Conservation (phyloP, 1,140 invertebrate species). For the Trachelipus rathkii region DNA sequence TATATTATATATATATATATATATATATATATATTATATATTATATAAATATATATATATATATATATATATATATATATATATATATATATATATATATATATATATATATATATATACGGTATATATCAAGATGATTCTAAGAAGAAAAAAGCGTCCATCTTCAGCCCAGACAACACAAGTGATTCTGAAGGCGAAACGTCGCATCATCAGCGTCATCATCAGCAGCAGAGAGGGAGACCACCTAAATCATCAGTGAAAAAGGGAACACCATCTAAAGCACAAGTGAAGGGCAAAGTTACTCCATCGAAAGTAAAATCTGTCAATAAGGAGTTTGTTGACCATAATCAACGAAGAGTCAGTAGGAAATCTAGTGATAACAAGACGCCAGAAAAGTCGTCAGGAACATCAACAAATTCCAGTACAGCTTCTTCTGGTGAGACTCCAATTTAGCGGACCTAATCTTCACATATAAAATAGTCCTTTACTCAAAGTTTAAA, state of each 20-base stretch:
- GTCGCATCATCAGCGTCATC: no score
- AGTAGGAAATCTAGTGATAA: slow-evolving; percentile 20
- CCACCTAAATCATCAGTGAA: slow-evolving; percentile 29
- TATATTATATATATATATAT: no score
- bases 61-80: no score
- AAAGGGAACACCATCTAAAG: slow-evolving; percentile 29
- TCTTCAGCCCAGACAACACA: slow-evolving; percentile 35
- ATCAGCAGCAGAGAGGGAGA: slow-evolving; percentile 23
- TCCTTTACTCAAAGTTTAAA: background rate
- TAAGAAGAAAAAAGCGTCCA: slow-evolving; percentile 34
- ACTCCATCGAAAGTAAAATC: slow-evolving; percentile 1
- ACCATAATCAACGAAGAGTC: background rate
- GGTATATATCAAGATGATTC: slow-evolving; percentile 12
- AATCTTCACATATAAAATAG: background rate
- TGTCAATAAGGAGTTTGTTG: slow-evolving; percentile 16
- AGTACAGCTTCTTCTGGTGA: slow-evolving; percentile 40
- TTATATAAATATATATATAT: no score
- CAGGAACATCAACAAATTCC: slow-evolving; percentile 42
- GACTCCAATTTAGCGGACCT: background rate
- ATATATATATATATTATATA: no score
- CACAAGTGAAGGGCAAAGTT: slow-evolving; percentile 17
- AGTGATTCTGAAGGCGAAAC: slow-evolving; percentile 34
- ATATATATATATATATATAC: background rate
- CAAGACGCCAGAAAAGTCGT: slow-evolving; percentile 32
- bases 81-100: background rate